Base-by-base conservation (phyloP, 2,113 vertebrate species). In the Empidonax traillii region DNA sequence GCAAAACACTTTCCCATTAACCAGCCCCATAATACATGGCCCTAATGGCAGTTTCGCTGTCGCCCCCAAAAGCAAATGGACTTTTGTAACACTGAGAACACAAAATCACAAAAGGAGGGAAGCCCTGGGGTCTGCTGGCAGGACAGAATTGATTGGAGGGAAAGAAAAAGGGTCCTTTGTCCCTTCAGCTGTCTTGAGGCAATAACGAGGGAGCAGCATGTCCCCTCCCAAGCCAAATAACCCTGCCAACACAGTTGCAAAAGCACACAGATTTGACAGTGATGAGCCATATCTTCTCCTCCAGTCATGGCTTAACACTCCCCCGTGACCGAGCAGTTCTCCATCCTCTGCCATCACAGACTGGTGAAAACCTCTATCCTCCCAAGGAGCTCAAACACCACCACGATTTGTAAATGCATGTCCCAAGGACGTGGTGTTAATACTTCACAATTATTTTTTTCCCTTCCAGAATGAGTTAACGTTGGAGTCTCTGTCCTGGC, bases 401-500 rank as follows among this genome's bases (percentile, higher is more conserved):
- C 35, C 53, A 56, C 0, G 0, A 37, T 73, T 47, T 7, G 1
- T 58, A 47, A 49, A 43, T 24, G 4, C 0, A 2, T 2, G 5
- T 61, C 58, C 82, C 43, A 31, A 35, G 53, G 92, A 55, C 14
- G 37, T 4, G 15, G 17, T 39, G 73, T 65, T 80, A 77, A 61
- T n/a, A 25, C 31, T 51, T 56, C 22, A 66, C 30, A 67, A 56
- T 17, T 62, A 28, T 43, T 67, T 93, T 86, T 84, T 67, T 51
- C 76, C 71, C 28, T 18, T 61, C 61, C 73, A 91, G 85, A 77
- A 85, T 0, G 85, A 94, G 85, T 78, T 93, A 95, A 95, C 53
- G 71, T 61, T 25, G 51, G 71, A 80, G 51, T 35, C 56, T 90
- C 76, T 82, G 87, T 80, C 58, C 79, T 37, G 81, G 81, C 72